Evolutionary conservation across 2,888 invertebrate species (phyloP), one percentile per base, ranked within the genome.

Genomic region (Hydraecia micacea): DNA sequence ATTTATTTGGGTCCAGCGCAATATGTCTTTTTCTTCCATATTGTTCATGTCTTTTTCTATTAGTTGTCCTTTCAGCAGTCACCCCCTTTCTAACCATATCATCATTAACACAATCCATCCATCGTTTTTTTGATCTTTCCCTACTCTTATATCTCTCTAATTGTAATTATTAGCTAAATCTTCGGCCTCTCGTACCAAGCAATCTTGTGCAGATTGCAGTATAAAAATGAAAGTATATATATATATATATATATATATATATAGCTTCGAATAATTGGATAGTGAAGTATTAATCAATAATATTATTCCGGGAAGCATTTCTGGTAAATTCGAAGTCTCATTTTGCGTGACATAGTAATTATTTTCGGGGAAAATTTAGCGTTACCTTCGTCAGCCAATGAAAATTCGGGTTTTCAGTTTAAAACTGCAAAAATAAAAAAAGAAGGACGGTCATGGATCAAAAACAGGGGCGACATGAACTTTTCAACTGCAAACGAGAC

Each of bases 401-500:
- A 36, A 71, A 67, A 67, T 36, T 46, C 21, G 25, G 15, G 42
- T 25, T 15, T n/a, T 13, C 55, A 36, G 18, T 65, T 69, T 66
- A 7, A 58, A 55, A 60, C 15, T 32, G 18, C 49, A 69, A 62
- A 66, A 68, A 65, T 25, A 73, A 36, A 73, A 60, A 62, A 72
- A 49, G 39, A 36, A 49, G 42, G 7, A 66, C 36, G 36, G 39
- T 25, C n/a, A 62, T 65, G 60, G 67, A 78, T 74, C 77, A 72
- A 74, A 84, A 78, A 77, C 39, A 67, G 18, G 21, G 18, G 25
- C n/a, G 49, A 46, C 39, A 65, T 65, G 28, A 73, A 83, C 60
- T 73, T 86, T 86, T 71, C 60, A 83, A 68, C 79, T 28, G 70
- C 83, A 73, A 82, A 60, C 60, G 66, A 69, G 49, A 75, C 71